These are phyloP conservation scores for Stenichneumon culpator DNA, from an alignment of 2,888 invertebrate genomes.

Conservation along the genomic window DNA sequence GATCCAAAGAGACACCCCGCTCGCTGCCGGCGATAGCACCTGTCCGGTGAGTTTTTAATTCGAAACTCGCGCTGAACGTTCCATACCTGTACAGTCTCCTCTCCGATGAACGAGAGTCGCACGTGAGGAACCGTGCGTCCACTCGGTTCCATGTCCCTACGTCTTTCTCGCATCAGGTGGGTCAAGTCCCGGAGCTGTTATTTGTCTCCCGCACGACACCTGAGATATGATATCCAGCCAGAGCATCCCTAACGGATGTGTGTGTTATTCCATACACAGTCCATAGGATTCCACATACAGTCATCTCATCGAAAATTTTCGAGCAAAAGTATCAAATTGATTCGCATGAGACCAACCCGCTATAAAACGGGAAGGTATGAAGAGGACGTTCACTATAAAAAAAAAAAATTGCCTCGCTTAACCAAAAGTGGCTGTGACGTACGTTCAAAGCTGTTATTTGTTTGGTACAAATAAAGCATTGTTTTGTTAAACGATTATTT, in stretches of 20 bases:
- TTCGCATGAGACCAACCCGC: too few relatives aligned
- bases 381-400: too few relatives aligned
- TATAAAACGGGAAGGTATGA: too few relatives aligned
- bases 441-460: too few relatives aligned
- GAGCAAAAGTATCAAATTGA: too few relatives aligned
- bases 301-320: too few relatives aligned
- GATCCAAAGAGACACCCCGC: slow-evolving; percentile 9
- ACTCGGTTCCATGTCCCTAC: slow-evolving; percentile 71
- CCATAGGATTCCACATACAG: too few relatives aligned
- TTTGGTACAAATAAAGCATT: too few relatives aligned
- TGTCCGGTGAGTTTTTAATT: slow-evolving; percentile 67
- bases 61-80: slow-evolving; percentile 50
- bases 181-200: slow-evolving; percentile 10
- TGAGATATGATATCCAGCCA: slow-evolving; percentile 38
- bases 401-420: too few relatives aligned
- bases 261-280: too few relatives aligned
- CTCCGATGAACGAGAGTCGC: background rate
- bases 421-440: too few relatives aligned
- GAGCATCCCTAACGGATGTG: background rate
- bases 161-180: slow-evolving; percentile 4
- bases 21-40: slow-evolving; percentile 57
- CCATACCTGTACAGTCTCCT: background rate
- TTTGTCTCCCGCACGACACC: slow-evolving; percentile 48
- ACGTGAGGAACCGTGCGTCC: slow-evolving; percentile 8
- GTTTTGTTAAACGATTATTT: too few relatives aligned